phyloP scores from a whole-genome alignment of 2,113 vertebrate species.

The Triplophysa rosa region DNA sequence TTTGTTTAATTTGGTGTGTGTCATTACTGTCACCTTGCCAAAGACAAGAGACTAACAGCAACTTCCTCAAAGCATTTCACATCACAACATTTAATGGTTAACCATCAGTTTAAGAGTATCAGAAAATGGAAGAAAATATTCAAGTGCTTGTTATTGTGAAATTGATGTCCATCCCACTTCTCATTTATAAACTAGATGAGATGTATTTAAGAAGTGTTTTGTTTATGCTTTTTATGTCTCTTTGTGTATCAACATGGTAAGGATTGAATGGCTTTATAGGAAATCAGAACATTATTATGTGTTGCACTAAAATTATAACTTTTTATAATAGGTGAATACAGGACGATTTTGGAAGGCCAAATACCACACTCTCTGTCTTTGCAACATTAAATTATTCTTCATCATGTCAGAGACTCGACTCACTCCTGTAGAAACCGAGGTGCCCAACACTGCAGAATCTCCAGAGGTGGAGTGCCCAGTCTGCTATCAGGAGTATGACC shows the following conservation, averaged over 20 bases:
- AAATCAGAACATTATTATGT: not conserved
- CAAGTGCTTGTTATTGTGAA: conserved; percentile 30
- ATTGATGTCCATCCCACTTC: not conserved
- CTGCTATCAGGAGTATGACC: conserved; percentile 79
- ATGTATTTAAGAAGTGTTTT: not conserved
- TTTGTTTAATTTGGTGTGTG: no score
- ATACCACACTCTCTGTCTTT: not conserved
- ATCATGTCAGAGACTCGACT: conserved; percentile 58
- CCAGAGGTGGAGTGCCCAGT: conserved; percentile 76
- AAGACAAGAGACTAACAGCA: no score
- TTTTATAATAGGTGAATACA: not conserved
- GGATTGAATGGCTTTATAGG: no score
- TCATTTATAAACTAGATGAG: not conserved
- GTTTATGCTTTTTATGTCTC: no score
- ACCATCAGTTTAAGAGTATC: not conserved
- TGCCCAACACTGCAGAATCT: conserved; percentile 55
- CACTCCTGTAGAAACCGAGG: conserved; percentile 16
- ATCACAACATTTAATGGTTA: not conserved
- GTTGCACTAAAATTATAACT: not conserved
- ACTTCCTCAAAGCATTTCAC: not conserved
- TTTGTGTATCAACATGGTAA: not conserved
- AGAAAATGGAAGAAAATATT: not conserved
- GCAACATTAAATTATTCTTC: not conserved
- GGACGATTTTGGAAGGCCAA: not conserved
- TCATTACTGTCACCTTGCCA: no score